Conservation (phyloP, 2,113 vertebrate species). For the Xenotilapia caudafasciata region DNA sequence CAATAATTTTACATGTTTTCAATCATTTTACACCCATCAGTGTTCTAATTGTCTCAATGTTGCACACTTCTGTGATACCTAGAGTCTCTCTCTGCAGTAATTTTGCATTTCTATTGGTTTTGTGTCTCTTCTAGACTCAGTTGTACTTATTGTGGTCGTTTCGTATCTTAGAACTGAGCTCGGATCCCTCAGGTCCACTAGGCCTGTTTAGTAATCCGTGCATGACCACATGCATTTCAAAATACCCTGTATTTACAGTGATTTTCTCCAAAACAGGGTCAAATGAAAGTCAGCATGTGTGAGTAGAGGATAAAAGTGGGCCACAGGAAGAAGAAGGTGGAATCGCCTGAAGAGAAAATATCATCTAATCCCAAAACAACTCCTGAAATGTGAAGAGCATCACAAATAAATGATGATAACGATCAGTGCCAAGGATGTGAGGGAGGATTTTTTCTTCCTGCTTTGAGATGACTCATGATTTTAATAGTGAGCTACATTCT, state of each 20-base stretch:
- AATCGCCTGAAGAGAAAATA: background rate
- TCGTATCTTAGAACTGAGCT: background rate
- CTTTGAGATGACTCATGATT: slow-evolving; percentile 23
- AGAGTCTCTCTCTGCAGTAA: background rate
- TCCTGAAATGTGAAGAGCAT: background rate
- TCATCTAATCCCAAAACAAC: background rate
- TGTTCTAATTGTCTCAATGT: background rate
- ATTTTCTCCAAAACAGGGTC: background rate
- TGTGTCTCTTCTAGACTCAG: background rate
- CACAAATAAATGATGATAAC: background rate
- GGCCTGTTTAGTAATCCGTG: background rate
- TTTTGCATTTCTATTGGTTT: background rate
- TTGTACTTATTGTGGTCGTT: background rate
- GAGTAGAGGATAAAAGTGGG: background rate
- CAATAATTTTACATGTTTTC: background rate
- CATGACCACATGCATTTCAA: background rate
- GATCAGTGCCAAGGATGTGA: background rate
- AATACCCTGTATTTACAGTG: background rate
- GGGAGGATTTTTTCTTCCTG: background rate
- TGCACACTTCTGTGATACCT: background rate
- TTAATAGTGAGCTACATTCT: background rate
- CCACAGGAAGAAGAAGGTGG: background rate
- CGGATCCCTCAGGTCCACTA: background rate
- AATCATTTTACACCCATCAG: background rate
- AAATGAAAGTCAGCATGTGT: background rate